Evolutionary conservation across 2,113 vertebrate species (phyloP), one percentile per base, ranked within the genome.

Genomic region (Parotia lawesii): DNA sequence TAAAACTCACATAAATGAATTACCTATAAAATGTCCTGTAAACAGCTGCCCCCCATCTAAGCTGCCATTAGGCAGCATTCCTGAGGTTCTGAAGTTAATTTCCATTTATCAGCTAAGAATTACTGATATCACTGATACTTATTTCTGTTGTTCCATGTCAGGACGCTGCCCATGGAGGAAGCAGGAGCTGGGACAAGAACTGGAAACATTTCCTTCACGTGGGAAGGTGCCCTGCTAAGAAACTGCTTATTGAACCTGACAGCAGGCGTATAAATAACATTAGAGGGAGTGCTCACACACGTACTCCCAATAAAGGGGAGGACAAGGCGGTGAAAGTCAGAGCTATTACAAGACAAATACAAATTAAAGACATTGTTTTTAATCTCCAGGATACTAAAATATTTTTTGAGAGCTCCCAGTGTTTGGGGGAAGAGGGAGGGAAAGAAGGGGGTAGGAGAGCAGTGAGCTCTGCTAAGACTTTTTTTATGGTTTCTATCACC

Each of bases 141-240:
- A 5, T n/a, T 65, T 69, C 47, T 94, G 66, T 47, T 85, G 19
- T 48, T 71, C 54, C 74, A 70, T 19, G 25, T 66, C 64, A 64
- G 73, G 89, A 82, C 33, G 9, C 83, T 40, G 64, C 61, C 67
- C 40, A 45, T 3, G 71, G 85, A 89, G 44, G 61, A 91, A 81
- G 72, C 47, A 47, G 86, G 58, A 87, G 83, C 85, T 87, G 62
- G 62, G 83, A 91, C 58, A 77, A 89, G 76, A 75, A 73, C 29
- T 80, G 93, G 79, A 87, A 95, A 86, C 25, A 77, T 91, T 94
- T 79, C 57, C 90, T 94, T 92, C 93, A 96, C 2, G 16, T 84
- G 91, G 93, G 84, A 94, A 95, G 95, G 82, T 90, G 93, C 91
- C 91, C 85, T 82, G 81, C 78, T 93, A 87, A 92, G 72, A 84